Evolutionary conservation across 2,888 invertebrate genomes (phyloP), one percentile per base, ranked within the genome.

Genomic region (Lottia scabra): DNA sequence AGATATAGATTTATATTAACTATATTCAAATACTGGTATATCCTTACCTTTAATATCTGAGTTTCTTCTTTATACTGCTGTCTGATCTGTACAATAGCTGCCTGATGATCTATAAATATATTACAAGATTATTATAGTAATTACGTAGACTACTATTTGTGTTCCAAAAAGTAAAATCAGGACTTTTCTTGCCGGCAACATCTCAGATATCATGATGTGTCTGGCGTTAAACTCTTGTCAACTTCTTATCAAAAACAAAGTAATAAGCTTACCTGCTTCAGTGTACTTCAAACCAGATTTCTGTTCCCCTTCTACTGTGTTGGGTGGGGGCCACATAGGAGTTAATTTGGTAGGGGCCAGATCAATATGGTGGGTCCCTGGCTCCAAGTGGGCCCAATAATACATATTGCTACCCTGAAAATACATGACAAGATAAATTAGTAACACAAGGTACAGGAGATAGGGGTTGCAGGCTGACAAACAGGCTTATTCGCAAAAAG

Each of bases 391-490:
- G 30, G 95, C 93, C 96, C 96, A 97, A 88, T 94, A 95, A 90
- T 97, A 97, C 94, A 96, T 95, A 86, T 95, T 92, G 90, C 94
- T 95, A 74, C 95, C 94, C 96, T 96, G 90, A 6, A 75, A 79
- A 84, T 5, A 65, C n/a, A 67, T 27, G 30, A 46, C 67, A 30
- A 16, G 26, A 26, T 45, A 16, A 16, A 63, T 16, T 23, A 64
- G n/a, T 45, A 3, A 68, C 38, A 43, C 45, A 26, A 23, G n/a
- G n/a, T n/a, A n/a, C n/a, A n/a, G n/a, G n/a, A n/a, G n/a, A n/a
- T n/a, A n/a, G n/a, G n/a, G n/a, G n/a, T n/a, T n/a, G n/a, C n/a
- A n/a, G n/a, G n/a, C n/a, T n/a, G n/a, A n/a, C n/a, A n/a, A 38
- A 38, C 38, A 38, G 38, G 5, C 1, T 38, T 38, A 38, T 1